These are phyloP conservation scores for Ormyrus nitidulus DNA, from an alignment of 2,888 invertebrate genomes.

Conservation along the genomic window DNA sequence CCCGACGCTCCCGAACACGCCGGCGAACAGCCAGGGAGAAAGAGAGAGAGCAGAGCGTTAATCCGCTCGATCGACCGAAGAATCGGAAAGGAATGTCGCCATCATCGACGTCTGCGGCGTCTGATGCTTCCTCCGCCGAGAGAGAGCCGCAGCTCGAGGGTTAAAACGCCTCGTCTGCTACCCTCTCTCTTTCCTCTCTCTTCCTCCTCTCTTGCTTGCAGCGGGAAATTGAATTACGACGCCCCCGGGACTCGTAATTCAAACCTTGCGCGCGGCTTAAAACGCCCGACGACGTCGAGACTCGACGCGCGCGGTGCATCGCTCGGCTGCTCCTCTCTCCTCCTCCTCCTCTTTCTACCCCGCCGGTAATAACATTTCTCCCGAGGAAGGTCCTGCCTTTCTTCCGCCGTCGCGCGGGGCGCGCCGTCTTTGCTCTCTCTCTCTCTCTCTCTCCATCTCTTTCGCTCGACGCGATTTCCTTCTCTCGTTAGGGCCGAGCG, in stretches of 20 bases:
- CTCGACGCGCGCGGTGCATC: neutral
- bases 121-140: neutral
- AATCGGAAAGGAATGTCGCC: slow-evolving; percentile 13
- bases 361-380: neutral
- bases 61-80: slow-evolving; percentile 25
- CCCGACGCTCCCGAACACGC: too few relatives aligned
- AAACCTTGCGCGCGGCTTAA: slow-evolving; percentile 44
- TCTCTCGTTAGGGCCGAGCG: too few relatives aligned
- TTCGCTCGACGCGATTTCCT: too few relatives aligned
- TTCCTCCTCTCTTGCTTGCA: neutral
- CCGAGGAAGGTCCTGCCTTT: neutral
- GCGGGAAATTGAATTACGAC: slow-evolving; percentile 65
- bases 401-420: too few relatives aligned
- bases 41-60: neutral
- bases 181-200: neutral
- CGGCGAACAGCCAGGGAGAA: too few relatives aligned
- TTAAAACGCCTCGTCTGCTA: slow-evolving; percentile 36
- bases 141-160: neutral
- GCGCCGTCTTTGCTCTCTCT: too few relatives aligned
- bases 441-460: too few relatives aligned
- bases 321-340: too few relatives aligned
- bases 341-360: too few relatives aligned
- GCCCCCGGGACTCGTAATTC: slow-evolving; percentile 59
- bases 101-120: neutral
- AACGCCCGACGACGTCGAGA: slow-evolving; percentile 13